Percentiles rank a stretch among this genome's conserved stretches.
These are phyloP conservation scores for Solen grandis DNA, from an alignment of 1,140 invertebrate genomes.

Conservation along the genomic window DNA sequence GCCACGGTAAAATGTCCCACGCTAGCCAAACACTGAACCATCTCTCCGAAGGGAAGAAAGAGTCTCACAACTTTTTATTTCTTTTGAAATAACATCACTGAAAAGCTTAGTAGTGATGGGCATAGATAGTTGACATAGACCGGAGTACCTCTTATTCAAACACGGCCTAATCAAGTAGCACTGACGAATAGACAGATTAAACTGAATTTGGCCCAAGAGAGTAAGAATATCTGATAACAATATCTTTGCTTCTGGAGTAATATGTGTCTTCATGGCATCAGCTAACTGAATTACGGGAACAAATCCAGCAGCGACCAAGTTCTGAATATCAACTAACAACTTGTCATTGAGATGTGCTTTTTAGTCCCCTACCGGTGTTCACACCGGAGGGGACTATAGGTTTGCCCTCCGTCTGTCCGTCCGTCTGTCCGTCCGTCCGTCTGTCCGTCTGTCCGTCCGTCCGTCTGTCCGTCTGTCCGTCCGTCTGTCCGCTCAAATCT, in stretches of 20 bases:
- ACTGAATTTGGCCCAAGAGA: conserved; percentile 22
- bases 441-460: no score
- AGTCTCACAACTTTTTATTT: conserved; percentile 19
- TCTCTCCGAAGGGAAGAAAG: neutral
- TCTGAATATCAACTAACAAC: no score
- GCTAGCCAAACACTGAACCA: no score
- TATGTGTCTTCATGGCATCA: conserved; percentile 14
- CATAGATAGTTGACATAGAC: conserved; percentile 12
- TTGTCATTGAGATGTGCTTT: no score
- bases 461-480: no score
- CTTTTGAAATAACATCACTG: conserved; percentile 22
- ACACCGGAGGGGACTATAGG: no score
- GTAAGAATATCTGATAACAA: conserved; percentile 2
- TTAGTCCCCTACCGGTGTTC: no score
- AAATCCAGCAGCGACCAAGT: conserved; percentile 24
- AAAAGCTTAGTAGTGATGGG: conserved; percentile 11
- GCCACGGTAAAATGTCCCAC: neutral
- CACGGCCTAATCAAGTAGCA: conserved; percentile 2
- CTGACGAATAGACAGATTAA: neutral
- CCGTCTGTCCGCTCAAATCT: no score
- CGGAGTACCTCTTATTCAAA: conserved; percentile 22
- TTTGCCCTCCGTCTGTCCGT: no score
- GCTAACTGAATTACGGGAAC: conserved; percentile 5
- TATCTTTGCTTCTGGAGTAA: neutral
- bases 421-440: no score